phyloP scores from a whole-genome alignment of 1,140 invertebrate genomes.

The Neodiprion pinetum region DNA sequence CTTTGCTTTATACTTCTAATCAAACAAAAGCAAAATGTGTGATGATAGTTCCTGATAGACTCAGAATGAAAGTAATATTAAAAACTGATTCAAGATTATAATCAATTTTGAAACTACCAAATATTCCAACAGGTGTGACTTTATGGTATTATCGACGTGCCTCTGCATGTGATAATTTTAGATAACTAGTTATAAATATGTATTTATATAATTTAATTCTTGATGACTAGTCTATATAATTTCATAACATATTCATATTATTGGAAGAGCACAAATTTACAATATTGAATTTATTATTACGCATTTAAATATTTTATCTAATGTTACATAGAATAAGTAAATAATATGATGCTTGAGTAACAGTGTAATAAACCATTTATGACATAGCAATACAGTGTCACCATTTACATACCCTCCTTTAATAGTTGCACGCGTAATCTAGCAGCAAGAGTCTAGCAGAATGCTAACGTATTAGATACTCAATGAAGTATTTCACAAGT shows the following conservation, averaged over 20 bases:
- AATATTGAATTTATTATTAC: not conserved
- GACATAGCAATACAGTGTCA: too few relatives aligned
- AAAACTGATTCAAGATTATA: too few relatives aligned
- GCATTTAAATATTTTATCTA: too few relatives aligned
- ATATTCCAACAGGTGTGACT: not conserved
- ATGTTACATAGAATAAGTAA: not conserved
- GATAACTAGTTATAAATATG: not conserved
- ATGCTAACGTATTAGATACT: too few relatives aligned
- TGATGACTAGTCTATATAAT: not conserved
- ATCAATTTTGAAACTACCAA: not conserved
- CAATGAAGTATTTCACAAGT: too few relatives aligned
- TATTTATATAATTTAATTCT: not conserved
- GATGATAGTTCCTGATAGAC: too few relatives aligned
- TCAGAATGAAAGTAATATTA: too few relatives aligned
- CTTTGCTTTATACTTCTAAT: too few relatives aligned
- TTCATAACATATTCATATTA: not conserved
- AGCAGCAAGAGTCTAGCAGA: too few relatives aligned
- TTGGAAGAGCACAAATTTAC: not conserved
- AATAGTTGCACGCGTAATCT: too few relatives aligned
- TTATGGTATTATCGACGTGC: constrained; percentile 4
- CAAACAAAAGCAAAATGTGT: too few relatives aligned
- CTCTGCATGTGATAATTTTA: not conserved
- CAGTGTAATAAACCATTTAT: not conserved
- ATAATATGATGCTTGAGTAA: not conserved
- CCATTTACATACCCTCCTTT: too few relatives aligned